phyloP scores from a whole-genome alignment of 2,797 vertebrate species.

The Yasuhikotakia modesta region DNA sequence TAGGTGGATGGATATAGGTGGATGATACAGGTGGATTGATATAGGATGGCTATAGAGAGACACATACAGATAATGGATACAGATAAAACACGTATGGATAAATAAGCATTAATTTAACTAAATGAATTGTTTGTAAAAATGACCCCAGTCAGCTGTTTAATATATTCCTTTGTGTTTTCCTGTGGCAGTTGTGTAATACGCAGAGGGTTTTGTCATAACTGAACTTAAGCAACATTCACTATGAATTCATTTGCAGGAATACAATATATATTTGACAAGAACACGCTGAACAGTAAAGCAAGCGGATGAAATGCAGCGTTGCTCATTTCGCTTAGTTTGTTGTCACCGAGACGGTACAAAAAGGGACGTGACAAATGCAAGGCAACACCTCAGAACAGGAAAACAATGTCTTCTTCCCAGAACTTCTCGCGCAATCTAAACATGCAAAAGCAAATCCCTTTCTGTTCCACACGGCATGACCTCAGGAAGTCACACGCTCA shows the following conservation, averaged over 20 bases:
- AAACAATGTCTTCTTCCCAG: neutral
- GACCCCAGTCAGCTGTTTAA: neutral
- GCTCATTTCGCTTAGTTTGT: neutral
- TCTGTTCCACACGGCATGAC: constrained; percentile 13
- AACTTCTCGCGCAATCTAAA: constrained; percentile 23
- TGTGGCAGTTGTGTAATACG: neutral
- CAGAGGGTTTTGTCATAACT: neutral
- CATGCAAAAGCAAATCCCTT: constrained; percentile 30
- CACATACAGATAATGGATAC: too few species aligned
- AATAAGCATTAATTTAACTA: neutral
- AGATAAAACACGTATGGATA: neutral
- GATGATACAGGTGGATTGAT: too few species aligned
- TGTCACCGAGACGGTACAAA: neutral
- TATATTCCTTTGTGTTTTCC: neutral
- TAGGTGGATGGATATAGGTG: too few species aligned
- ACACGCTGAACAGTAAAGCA: neutral
- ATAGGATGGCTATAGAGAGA: too few species aligned
- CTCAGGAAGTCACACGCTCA: constrained; percentile 7
- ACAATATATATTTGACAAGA: neutral
- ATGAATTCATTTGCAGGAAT: neutral
- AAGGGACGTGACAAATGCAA: neutral
- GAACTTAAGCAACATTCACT: constrained; percentile 22
- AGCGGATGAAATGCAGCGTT: neutral
- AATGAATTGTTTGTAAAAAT: neutral
- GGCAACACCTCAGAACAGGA: neutral